Base-by-base conservation (phyloP, 2,797 vertebrate species). In the Squalus acanthias region DNA sequence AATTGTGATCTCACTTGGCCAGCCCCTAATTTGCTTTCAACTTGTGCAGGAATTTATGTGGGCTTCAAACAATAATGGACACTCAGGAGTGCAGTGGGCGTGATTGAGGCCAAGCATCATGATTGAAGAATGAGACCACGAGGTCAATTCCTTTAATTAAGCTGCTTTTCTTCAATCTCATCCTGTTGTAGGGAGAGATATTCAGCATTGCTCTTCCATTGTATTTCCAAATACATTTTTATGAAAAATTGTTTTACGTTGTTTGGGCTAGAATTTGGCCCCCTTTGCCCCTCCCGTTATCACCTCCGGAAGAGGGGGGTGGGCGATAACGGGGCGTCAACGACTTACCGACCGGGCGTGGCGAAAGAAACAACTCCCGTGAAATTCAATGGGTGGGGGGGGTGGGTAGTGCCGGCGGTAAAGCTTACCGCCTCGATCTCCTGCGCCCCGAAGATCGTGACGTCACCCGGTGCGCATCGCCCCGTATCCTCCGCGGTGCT, bases 21-120 rank as follows among this genome's bases (percentile, higher is more conserved):
- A 95, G 69, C 13, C 93, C 67, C 46, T 95, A 72, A 95, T 95
- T 95, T 70, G 93, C 69, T 95, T 95, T 95, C 69, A 57, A 95
- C 67, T 72, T 3, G 4, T 74, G 46, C 69, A 33, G 69, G 69
- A 70, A 74, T 95, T 95, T 53, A 95, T 53, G 24, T 95, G 93
- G 39, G 46, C 2, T 50, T 72, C 39, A 95, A 95, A 95, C 46
- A 57, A 72, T 26, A 70, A 94, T 50, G 92, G 67, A 94, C 65
- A 50, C 39, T 69, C 91, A 94, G 91, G 65, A 39, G 91, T 69
- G 12, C 91, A 94, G n/a, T 53, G 69, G 46, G 22, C 46, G 24
- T 29, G 46, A 72, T 53, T 53, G 69, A 74, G 46, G 13, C 93
- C 5, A 15, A 39, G 69, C 10, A 95, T 1, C 46, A 7, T 53